Conservation (phyloP, 1,140 invertebrate genomes). For the Papilio machaon region DNA sequence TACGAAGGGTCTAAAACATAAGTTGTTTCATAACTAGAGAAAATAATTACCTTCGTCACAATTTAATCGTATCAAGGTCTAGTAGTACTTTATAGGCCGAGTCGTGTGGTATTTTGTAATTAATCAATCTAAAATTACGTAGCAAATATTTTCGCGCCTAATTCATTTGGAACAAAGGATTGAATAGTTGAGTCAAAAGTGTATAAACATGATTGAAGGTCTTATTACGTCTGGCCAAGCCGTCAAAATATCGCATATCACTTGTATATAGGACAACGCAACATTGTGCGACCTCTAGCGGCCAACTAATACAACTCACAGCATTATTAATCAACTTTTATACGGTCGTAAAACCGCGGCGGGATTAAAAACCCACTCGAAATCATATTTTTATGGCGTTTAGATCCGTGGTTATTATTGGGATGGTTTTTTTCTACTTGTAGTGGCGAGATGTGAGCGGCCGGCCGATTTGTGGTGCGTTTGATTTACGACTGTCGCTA, state of each 20-base stretch:
- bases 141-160: background rate
- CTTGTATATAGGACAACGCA: constrained; percentile 71
- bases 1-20: too few relatives aligned
- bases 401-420: constrained; percentile 74
- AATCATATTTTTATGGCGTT: constrained; percentile 79
- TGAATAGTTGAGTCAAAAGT: constrained; percentile 4
- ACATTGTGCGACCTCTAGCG: constrained; percentile 65
- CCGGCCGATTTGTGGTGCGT: constrained; percentile 68
- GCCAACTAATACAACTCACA: constrained; percentile 55
- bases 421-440: constrained; percentile 55
- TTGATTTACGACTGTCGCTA: constrained; percentile 67
- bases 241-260: constrained; percentile 69
- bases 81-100: too few relatives aligned
- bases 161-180: constrained; percentile 10
- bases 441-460: constrained; percentile 59
- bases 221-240: constrained; percentile 70
- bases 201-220: constrained; percentile 42
- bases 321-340: constrained; percentile 79
- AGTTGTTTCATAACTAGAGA: too few relatives aligned
- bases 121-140: background rate
- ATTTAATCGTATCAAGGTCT: too few relatives aligned
- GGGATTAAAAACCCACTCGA: constrained; percentile 72
- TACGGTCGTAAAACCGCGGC: constrained; percentile 71
- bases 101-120: background rate
- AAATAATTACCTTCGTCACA: too few relatives aligned